Conservation (phyloP, 1,140 invertebrate genomes). For the Apis mellifera region DNA sequence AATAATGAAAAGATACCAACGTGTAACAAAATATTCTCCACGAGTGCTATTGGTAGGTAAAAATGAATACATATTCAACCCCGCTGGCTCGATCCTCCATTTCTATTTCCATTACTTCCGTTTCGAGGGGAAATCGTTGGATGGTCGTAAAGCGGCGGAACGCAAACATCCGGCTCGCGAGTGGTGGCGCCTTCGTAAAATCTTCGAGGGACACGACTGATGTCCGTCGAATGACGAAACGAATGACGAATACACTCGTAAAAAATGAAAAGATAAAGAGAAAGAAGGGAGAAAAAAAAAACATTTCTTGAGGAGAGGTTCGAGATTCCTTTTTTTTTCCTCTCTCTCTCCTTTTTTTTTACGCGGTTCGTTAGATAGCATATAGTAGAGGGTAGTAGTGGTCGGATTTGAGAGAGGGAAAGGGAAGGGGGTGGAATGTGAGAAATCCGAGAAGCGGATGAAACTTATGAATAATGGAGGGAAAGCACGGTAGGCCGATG, state of each 20-base stretch:
- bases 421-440: too few species aligned
- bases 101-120: neutral
- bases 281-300: too few species aligned
- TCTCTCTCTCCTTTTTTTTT: neutral
- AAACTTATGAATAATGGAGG: constrained; percentile 13
- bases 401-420: too few species aligned
- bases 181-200: constrained; percentile 44
- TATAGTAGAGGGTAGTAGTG: too few species aligned
- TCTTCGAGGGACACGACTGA: constrained; percentile 20
- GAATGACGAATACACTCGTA: constrained; percentile 16
- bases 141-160: constrained; percentile 53
- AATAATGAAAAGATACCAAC: neutral
- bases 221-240: neutral
- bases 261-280: neutral
- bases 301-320: neutral
- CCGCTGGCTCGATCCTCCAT: neutral
- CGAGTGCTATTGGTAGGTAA: neutral
- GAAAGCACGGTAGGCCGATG: neutral
- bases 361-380: neutral
- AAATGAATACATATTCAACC: constrained; percentile 7
- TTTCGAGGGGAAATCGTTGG: neutral
- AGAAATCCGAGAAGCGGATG: too few species aligned
- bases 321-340: too few species aligned
- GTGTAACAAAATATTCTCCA: neutral
- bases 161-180: constrained; percentile 55